These are phyloP conservation scores for Carcharodon carcharias DNA, from an alignment of 2,797 vertebrate genomes.

Conservation along the genomic window DNA sequence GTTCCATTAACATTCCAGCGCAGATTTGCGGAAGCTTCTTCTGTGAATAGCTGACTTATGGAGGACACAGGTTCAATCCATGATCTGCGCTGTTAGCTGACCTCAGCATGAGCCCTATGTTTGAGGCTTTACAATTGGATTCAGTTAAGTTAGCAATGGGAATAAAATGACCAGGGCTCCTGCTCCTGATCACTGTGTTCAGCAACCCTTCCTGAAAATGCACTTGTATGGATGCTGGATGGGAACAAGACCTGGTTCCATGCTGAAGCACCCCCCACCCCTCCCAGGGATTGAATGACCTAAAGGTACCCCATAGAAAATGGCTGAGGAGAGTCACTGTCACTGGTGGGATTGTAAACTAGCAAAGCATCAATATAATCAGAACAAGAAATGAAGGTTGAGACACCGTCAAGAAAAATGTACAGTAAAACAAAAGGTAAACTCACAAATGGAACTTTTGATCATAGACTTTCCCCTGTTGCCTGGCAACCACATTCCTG, in stretches of 20 bases:
- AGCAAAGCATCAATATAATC: neutral
- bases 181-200: neutral
- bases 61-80: too few relatives aligned
- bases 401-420: neutral
- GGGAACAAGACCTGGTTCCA: neutral
- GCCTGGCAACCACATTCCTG: neutral
- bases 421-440: neutral
- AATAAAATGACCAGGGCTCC: too few relatives aligned
- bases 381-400: neutral
- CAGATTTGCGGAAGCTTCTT: too few relatives aligned
- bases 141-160: too few relatives aligned
- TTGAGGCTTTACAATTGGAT: too few relatives aligned
- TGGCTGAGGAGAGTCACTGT: neutral
- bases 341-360: too few relatives aligned
- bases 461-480: neutral
- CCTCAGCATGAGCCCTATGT: too few relatives aligned
- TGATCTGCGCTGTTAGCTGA: too few relatives aligned
- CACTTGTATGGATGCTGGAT: neutral
- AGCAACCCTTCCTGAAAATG: neutral
- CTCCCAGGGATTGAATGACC: too few relatives aligned
- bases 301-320: neutral
- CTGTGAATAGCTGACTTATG: too few relatives aligned
- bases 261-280: too few relatives aligned
- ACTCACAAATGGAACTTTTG: neutral
- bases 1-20: too few relatives aligned